These are phyloP conservation scores for Nannoperca obscura DNA, from an alignment of 2,797 vertebrate species.

Conservation along the genomic window DNA sequence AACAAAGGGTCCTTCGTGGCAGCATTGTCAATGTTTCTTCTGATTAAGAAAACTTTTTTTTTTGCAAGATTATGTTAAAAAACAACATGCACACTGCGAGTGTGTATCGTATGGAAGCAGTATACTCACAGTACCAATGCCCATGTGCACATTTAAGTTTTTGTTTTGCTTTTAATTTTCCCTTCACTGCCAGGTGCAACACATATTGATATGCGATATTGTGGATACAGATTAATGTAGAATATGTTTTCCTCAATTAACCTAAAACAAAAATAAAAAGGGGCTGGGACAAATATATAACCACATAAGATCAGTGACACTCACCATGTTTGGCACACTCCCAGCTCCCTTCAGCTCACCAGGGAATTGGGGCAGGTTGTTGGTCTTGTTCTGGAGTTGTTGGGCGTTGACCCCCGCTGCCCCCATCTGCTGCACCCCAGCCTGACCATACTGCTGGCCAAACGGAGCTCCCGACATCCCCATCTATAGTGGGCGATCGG, in stretches of 20 bases:
- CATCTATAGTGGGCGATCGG: slow-evolving; percentile 85
- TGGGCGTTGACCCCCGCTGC: slow-evolving; percentile 88
- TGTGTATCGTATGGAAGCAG: neutral
- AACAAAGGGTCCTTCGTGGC: neutral
- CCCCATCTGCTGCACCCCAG: slow-evolving; percentile 93
- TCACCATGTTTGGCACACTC: slow-evolving; percentile 94
- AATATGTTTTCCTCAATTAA: neutral
- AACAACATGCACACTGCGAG: neutral
- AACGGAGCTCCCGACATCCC: slow-evolving; percentile 91
- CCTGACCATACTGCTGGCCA: slow-evolving; percentile 92
- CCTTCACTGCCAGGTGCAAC: neutral
- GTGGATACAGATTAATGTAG: neutral
- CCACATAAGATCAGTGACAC: slow-evolving; percentile 54
- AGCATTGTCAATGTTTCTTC: neutral
- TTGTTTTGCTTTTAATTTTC: neutral
- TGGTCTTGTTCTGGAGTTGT: slow-evolving; percentile 92
- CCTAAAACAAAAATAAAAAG: neutral
- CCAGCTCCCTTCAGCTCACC: slow-evolving; percentile 92
- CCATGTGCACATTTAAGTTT: neutral
- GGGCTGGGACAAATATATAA: neutral
- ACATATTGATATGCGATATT: neutral
- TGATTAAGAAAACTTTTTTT: neutral
- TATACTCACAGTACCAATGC: too few species aligned
- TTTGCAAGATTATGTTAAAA: neutral
- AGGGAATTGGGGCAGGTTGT: slow-evolving; percentile 91